A percentile compares a stretch with the other conserved stretches of the same genome.
Conservation (phyloP, 2,888 invertebrate species). For the Lasioglossum calceatum region DNA sequence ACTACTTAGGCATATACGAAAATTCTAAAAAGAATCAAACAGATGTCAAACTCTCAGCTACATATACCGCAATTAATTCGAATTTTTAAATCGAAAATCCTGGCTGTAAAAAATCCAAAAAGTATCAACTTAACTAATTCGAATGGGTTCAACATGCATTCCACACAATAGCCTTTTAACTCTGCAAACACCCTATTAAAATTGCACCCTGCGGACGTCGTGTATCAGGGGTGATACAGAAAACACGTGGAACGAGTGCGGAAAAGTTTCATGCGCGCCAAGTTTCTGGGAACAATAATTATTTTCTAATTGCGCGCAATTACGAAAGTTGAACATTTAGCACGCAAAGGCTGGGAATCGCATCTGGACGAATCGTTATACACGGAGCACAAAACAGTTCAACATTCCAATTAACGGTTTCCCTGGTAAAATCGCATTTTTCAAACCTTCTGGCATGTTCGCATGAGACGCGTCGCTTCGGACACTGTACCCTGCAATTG, state of each 20-base stretch:
- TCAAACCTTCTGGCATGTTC: background rate
- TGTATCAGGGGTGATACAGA: background rate
- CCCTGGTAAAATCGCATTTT: background rate
- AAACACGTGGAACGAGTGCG: background rate
- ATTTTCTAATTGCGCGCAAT: constrained; percentile 43
- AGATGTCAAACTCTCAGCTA: too few species aligned
- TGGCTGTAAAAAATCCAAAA: background rate
- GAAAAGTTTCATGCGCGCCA: constrained; percentile 3
- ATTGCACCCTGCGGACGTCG: background rate
- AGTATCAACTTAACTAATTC: background rate
- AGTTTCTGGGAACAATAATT: constrained; percentile 22
- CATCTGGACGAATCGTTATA: constrained; percentile 23
- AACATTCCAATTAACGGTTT: constrained; percentile 21
- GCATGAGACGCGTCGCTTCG: background rate
- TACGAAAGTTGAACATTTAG: constrained; percentile 36
- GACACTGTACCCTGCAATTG: background rate
- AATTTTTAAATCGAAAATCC: background rate
- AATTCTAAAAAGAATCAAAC: too few species aligned
- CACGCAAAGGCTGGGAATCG: constrained; percentile 36
- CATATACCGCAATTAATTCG: too few species aligned
- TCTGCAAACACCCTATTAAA: background rate
- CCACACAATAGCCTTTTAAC: background rate
- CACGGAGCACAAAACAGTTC: background rate
- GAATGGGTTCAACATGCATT: background rate
- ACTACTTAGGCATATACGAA: too few species aligned